These are phyloP conservation scores for Trissolcus japonicus DNA, from an alignment of 2,888 invertebrate genomes.

Conservation along the genomic window DNA sequence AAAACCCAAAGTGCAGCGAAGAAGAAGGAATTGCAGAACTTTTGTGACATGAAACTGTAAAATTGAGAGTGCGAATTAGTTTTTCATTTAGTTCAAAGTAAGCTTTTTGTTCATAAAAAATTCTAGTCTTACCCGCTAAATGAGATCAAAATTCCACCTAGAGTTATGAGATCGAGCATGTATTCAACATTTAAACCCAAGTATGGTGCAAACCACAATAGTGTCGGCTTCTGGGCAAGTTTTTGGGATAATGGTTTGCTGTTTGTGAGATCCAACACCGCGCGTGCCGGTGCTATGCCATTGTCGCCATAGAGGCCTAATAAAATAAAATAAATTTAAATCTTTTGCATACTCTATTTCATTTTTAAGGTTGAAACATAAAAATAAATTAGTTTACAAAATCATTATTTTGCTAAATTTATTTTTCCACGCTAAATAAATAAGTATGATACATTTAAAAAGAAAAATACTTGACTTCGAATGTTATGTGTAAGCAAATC, in stretches of 20 bases:
- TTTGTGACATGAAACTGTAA: constrained; percentile 80
- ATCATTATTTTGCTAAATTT: too few relatives aligned
- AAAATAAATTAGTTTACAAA: background rate
- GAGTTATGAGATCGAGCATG: constrained; percentile 82
- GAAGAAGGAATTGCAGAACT: constrained; percentile 79
- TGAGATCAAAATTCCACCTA: constrained; percentile 82
- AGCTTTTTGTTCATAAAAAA: constrained; percentile 7
- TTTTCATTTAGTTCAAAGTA: background rate
- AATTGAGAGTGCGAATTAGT: background rate
- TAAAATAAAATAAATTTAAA: background rate
- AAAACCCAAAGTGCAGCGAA: constrained; percentile 83
- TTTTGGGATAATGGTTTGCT: constrained; percentile 78
- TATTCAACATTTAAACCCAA: constrained; percentile 82
- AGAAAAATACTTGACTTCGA: too few relatives aligned
- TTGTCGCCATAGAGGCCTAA: constrained; percentile 86
- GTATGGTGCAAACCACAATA: constrained; percentile 82
- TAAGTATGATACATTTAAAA: too few relatives aligned
- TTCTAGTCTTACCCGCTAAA: constrained; percentile 79
- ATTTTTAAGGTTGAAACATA: background rate
- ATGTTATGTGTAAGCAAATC: too few relatives aligned
- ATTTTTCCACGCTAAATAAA: too few relatives aligned
- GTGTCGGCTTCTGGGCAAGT: constrained; percentile 81
- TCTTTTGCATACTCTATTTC: too few relatives aligned
- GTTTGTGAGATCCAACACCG: constrained; percentile 74
- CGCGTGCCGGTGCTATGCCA: constrained; percentile 83